Evolutionary conservation across 2,888 invertebrate species (phyloP), one percentile per base, ranked within the genome.

Genomic region (Melanargia galathea): DNA sequence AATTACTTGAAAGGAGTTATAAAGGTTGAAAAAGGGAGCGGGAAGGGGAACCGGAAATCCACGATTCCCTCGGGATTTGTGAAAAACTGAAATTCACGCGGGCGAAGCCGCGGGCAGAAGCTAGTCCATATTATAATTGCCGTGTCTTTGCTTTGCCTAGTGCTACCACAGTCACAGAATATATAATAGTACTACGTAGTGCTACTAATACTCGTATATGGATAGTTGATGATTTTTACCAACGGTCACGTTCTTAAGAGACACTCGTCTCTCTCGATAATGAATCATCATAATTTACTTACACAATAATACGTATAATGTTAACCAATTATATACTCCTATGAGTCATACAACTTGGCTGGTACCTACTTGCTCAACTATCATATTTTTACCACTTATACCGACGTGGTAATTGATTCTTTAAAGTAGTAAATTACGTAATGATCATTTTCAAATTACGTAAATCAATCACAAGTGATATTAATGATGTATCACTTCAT

Each of bases 381-480:
- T 60, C 52, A 40, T 30, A 30, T 6, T 13, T 7, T 48, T 33
- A 51, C 18, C 49, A 49, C 2, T 30, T 30, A 33, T 33, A 33
- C 33, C 18, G 51, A 51, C 51, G 18, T 51, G 33, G 18, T 51
- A 51, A 51, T 51, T 33, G 51, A 51, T 33, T n/a, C 33, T 51
- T 51, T 33, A 51, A 30, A 49, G 33, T n/a, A 20, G 51, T 33
- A 51, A 33, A 51, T 51, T 51, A 33, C 30, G 18, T 51, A 51
- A 51, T 51, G 51, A 51, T 33, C 30, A 51, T 33, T 30, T 51
- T 30, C n/a, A n/a, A n/a, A n/a, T n/a, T n/a, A n/a, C n/a, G 26
- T 30, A 49, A 51, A 33, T 51, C 51, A 51, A 51, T 51, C 51
- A 51, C 51, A 51, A 51, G 51, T 51, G 30, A 51, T 51, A 51